Percentiles rank a stretch among this genome's conserved stretches.
phyloP scores from a whole-genome alignment of 2,888 invertebrate genomes.

The Clunio marinus region DNA sequence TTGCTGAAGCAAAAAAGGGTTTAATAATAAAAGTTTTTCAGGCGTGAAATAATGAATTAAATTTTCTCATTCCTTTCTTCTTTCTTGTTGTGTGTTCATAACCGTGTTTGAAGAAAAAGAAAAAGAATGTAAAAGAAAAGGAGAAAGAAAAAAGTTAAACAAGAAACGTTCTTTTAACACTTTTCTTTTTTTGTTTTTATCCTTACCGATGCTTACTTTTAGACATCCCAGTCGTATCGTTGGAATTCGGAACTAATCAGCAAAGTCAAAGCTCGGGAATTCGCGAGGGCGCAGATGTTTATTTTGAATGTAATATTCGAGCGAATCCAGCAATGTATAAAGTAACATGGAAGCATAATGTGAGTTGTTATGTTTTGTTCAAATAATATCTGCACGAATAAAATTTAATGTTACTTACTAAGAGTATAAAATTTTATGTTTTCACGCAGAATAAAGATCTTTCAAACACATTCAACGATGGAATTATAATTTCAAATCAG shows the following conservation, averaged over 20 bases:
- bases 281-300: constrained; percentile 83
- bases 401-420: constrained; percentile 13
- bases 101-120: neutral
- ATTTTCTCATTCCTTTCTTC: neutral
- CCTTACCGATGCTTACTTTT: too few relatives aligned
- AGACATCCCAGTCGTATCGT: constrained; percentile 79
- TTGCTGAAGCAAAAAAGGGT: constrained; percentile 23
- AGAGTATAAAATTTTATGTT: constrained; percentile 42
- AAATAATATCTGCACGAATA: neutral
- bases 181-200: neutral
- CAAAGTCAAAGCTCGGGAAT: constrained; percentile 62
- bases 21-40: constrained; percentile 35
- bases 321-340: constrained; percentile 80
- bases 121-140: neutral
- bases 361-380: constrained; percentile 51
- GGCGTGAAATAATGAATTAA: constrained; percentile 37
- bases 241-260: constrained; percentile 74
- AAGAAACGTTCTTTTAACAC: constrained; percentile 5
- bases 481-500: constrained; percentile 83
- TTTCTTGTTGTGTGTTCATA: neutral
- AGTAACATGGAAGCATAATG: constrained; percentile 73
- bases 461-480: constrained; percentile 72
- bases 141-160: neutral
- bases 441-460: constrained; percentile 64
- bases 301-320: constrained; percentile 85